Base-by-base conservation (phyloP, 2,797 vertebrate genomes). In the Anniella stebbinsi region DNA sequence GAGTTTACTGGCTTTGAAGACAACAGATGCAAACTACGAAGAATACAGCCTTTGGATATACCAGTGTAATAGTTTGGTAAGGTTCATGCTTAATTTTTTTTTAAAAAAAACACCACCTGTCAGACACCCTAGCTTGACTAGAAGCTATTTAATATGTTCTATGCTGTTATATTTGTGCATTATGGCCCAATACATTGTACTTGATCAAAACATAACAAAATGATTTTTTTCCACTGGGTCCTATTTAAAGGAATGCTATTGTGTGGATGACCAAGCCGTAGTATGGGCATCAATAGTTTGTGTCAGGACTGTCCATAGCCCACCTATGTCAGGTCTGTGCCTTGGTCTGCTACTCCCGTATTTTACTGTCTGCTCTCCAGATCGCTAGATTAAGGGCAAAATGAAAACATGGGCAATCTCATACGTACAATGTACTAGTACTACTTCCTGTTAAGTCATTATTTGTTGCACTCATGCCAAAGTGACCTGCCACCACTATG, bases 11-110 rank as follows among this genome's bases (percentile, higher is more conserved):
- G 99, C 98, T 63, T 97, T 99, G 93, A 99, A 98, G 96, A 99
- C 99, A 94, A 98, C 99, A 0, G 98, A 99, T 21, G 93, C 97
- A 15, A 94, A 97, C 90, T 98, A 98, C 38, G 97, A 98, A 90
- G 98, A 98, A 87, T 99, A 97, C 97, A 99, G 97, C 96, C 98
- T 99, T 93, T 99, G 99, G 98, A 98, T 99, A 1, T 99, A 99
- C 93, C 99, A 99, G 97, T 99, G 99, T 96, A 98, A 96, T 96
- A 99, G 97, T 95, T 97, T 98, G 93, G 99, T 99, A 96, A 98
- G 98, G 54, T 78, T 86, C 23, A 21, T 67, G 0, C 36, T 77
- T 91, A 70, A 2, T 5, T 2, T 81, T 60, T 89, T 92, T n/a
- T 76, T 87, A 80, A 38, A 87, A 45, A 2, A 54, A 38, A 54